These are phyloP conservation scores for Pseudonaja textilis DNA, from an alignment of 2,113 vertebrate genomes.

Conservation along the genomic window DNA sequence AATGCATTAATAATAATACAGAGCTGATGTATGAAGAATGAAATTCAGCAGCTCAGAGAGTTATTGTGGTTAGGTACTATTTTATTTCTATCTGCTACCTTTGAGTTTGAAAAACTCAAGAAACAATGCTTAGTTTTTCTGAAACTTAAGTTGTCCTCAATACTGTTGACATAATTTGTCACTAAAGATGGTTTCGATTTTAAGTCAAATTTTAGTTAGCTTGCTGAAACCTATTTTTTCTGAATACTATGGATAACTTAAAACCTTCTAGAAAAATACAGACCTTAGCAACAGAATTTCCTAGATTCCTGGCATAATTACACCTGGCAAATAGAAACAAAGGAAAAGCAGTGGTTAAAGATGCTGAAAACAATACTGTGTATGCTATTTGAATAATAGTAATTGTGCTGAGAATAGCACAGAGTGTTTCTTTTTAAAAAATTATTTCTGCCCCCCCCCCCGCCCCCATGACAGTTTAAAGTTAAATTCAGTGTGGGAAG, in stretches of 20 bases:
- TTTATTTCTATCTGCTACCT: background rate
- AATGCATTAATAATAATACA: background rate
- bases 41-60: background rate
- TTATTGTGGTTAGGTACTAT: background rate
- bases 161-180: background rate
- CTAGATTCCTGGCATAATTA: background rate
- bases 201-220: background rate
- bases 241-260: background rate
- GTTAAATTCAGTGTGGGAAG: background rate
- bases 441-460: background rate
- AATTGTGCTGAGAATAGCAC: background rate
- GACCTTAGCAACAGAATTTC: background rate
- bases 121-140: background rate
- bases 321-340: constrained; percentile 10
- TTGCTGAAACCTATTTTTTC: background rate
- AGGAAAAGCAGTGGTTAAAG: background rate
- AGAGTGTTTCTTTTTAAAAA: constrained; percentile 21
- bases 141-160: background rate
- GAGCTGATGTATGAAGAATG: background rate
- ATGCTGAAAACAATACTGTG: constrained; percentile 15
- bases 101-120: background rate
- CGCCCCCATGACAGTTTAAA: background rate
- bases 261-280: background rate
- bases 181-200: background rate
- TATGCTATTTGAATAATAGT: constrained; percentile 26